phyloP scores from a whole-genome alignment of 1,140 invertebrate genomes.

The Papilio glaucus region DNA sequence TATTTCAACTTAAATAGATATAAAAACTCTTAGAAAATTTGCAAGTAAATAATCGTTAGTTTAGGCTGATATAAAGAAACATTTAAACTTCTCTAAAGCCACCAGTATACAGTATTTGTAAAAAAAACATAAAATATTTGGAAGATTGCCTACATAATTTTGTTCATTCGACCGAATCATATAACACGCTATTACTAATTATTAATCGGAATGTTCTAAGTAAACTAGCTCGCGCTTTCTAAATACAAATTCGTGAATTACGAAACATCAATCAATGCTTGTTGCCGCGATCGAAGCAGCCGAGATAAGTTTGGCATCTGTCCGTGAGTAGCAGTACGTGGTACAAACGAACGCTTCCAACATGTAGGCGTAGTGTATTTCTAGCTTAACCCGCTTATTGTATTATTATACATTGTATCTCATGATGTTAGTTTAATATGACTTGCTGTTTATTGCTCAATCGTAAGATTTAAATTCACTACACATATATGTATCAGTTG shows the following conservation, averaged over 20 bases:
- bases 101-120: background rate
- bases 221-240: slow-evolving; percentile 31
- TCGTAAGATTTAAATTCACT: slow-evolving; percentile 23
- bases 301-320: slow-evolving; percentile 37
- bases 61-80: too few species aligned
- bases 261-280: slow-evolving; percentile 35
- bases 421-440: slow-evolving; percentile 17
- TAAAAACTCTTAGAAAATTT: too few species aligned
- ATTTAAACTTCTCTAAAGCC: background rate
- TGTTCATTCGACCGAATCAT: background rate
- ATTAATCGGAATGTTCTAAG: slow-evolving; percentile 33
- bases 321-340: slow-evolving; percentile 20
- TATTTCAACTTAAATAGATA: too few species aligned
- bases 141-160: background rate
- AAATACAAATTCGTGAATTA: slow-evolving; percentile 35
- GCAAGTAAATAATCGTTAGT: too few species aligned
- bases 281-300: slow-evolving; percentile 25
- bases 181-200: slow-evolving; percentile 15
- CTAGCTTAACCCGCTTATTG: slow-evolving; percentile 37
- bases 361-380: slow-evolving; percentile 39
- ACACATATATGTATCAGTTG: background rate
- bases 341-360: slow-evolving; percentile 31
- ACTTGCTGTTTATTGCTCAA: slow-evolving; percentile 37
- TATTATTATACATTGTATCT: slow-evolving; percentile 29
- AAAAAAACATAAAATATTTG: background rate